Evolutionary conservation across 2,797 vertebrate species (phyloP), one percentile per base, ranked within the genome.

Genomic region (Botia almorhae): DNA sequence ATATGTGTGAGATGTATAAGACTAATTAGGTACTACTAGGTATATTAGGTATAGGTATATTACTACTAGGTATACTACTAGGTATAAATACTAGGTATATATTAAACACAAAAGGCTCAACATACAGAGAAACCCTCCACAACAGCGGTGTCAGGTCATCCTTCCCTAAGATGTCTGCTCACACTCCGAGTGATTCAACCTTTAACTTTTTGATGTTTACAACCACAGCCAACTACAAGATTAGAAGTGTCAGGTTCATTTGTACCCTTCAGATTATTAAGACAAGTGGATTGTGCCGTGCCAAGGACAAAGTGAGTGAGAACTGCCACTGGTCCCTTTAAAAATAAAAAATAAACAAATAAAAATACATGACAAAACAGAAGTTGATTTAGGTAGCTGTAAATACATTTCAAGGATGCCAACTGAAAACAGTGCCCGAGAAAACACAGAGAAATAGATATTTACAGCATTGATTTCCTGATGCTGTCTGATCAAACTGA

Each of bases 401-500:
- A 53, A 53, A 53, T 53, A 53, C n/a, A 53, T n/a, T 7, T 53
- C 43, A 46, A 10, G 19, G 12, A 61, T 26, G 16, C 19, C 12
- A n/a, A 33, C 48, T 7, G 13, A 48, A 63, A 61, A 48, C 3
- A 11, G n/a, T 39, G 50, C 65, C 61, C 7, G 8, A 33, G 17
- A 51, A 74, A 76, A 76, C 14, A 43, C n/a, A 21, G 0, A 58
- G 11, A 60, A 7, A 58, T 5, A n/a, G 0, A 33, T 36, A 39
- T 65, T 75, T 19, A 39, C 29, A 55, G 55, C 19, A 69, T 12
- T 14, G 53, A 29, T 78, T 71, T 71, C 14, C 29, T 39, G 1
- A 1, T 36, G n/a, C 26, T 69, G 58, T 64, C 58, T 36, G n/a
- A 65, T 53, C 64, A 56, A 77, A 77, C n/a, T 33, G 64, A 69